Evolutionary conservation across 2,888 invertebrate genomes (phyloP), one percentile per base, ranked within the genome.

Genomic region (Nyleta sp.): DNA sequence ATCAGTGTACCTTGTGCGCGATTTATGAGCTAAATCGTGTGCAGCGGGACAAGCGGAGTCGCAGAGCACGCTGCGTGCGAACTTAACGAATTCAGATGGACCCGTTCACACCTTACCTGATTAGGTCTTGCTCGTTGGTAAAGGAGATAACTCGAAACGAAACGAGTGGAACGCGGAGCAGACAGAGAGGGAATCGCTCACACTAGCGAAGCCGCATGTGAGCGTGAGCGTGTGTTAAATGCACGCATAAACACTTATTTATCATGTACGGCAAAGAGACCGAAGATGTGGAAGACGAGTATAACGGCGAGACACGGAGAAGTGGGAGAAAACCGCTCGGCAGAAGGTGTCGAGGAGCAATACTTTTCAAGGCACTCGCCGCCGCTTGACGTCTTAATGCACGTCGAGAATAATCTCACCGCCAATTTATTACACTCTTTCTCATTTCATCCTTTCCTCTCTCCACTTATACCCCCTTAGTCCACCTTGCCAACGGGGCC

Each of bases 341-440:
- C 83, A 84, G 85, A 88, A 90, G 87, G 90, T 90, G 89, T 89
- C 88, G 89, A 90, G 85, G 89, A 90, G 85, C 90, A 89, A 89
- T 90, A 89, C 89, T 90, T 90, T 87, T 81, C 86, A 89, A 85
- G 88, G 87, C 88, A 87, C 87, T 85, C 88, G 87, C 80, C 90
- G 89, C 90, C 84, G 90, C 90, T 90, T 90, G 90, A 90, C 90
- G 90, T 90, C 90, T 90, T 90, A 90, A 90, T 90, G 90, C 89
- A 90, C 88, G 90, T 90, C 90, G 89, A 85, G 90, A 90, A 90
- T 90, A 90, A 90, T 90, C 90, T 90, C 87, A 88, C 89, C 88
- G 87, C 90, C 90, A 90, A 90, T 90, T 90, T 90, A 90, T 90
- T 90, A 90, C 87, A 88, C 89, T 89, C 89, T 90, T 89, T 90